Evolutionary conservation across 2,113 vertebrate genomes (phyloP).

Genomic region (Chelonoidis abingdonii): DNA sequence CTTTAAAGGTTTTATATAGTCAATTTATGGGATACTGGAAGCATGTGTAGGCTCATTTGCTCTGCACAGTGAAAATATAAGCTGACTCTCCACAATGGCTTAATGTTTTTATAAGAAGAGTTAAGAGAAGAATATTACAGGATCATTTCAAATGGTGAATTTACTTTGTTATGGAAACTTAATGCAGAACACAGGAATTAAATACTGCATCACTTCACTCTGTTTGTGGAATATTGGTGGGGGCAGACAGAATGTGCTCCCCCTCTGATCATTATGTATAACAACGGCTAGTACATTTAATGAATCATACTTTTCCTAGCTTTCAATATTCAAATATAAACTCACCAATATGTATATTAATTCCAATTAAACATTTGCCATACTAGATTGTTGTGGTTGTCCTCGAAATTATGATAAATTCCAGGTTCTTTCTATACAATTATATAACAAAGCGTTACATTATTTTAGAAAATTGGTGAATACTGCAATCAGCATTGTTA

Average conservation of each 20-base stretch:
- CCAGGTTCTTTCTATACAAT: neutral
- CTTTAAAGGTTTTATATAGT: slow-evolving; percentile 34
- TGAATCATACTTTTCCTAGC: fast-evolving
- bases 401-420: neutral
- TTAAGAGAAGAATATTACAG: slow-evolving; percentile 58
- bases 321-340: neutral
- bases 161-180: slow-evolving; percentile 59
- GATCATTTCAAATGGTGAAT: slow-evolving; percentile 53
- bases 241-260: slow-evolving; percentile 41
- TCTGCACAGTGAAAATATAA: slow-evolving; percentile 50
- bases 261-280: slow-evolving; percentile 37
- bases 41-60: slow-evolving; percentile 43
- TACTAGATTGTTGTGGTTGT: slow-evolving; percentile 27
- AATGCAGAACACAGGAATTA: slow-evolving; percentile 40
- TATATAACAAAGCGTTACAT: neutral
- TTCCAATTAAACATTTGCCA: slow-evolving; percentile 16
- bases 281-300: neutral
- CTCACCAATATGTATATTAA: neutral
- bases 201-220: slow-evolving; percentile 48
- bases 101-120: slow-evolving; percentile 66
- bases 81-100: slow-evolving; percentile 50
- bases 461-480: neutral
- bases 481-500: neutral
- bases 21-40: slow-evolving; percentile 42
- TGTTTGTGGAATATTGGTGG: slow-evolving; percentile 52